phyloP scores from a whole-genome alignment of 2,113 vertebrate genomes.

The Geothlypis trichas region DNA sequence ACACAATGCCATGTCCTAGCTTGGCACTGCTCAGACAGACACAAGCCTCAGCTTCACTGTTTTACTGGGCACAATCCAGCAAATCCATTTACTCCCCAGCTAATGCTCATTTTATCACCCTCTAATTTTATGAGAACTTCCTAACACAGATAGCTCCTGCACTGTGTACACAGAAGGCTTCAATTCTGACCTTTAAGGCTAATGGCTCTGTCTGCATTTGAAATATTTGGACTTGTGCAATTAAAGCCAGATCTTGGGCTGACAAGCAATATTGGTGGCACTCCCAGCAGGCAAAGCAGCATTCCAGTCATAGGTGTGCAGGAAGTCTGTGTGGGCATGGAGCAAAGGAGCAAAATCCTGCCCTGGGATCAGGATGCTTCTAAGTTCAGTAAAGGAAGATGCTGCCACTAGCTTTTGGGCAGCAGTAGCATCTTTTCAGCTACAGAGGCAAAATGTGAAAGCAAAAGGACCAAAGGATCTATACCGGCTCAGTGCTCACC shows the following conservation, averaged over 20 bases:
- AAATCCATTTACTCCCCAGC: background rate
- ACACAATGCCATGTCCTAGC: background rate
- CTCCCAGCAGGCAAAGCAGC: background rate
- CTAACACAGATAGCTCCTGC: background rate
- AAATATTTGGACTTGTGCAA: background rate
- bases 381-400: background rate
- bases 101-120: background rate
- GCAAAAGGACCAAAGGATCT: background rate
- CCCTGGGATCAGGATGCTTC: background rate
- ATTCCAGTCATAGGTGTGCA: background rate
- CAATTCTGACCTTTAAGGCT: conserved; percentile 13
- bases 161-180: background rate
- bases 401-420: background rate
- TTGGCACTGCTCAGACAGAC: background rate
- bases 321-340: background rate
- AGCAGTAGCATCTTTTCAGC: background rate
- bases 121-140: background rate
- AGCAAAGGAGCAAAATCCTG: background rate
- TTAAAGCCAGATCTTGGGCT: background rate
- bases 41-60: background rate
- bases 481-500: background rate
- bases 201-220: background rate
- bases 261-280: background rate
- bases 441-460: background rate
- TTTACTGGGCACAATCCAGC: background rate